phyloP scores from a whole-genome alignment of 2,113 vertebrate species.

The Kryptolebias marmoratus region DNA sequence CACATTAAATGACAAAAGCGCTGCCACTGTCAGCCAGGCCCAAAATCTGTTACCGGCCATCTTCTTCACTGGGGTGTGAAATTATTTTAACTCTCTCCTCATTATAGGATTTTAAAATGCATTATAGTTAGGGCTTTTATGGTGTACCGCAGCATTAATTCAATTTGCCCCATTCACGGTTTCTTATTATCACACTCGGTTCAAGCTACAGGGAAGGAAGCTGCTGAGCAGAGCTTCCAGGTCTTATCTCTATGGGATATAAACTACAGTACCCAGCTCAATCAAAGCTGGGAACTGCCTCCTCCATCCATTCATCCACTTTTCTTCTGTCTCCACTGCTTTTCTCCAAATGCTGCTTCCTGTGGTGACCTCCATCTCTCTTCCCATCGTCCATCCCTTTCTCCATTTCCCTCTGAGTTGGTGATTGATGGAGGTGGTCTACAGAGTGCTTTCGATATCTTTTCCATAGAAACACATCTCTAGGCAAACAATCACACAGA shows the following conservation, averaged over 20 bases:
- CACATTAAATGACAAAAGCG: constrained; percentile 70
- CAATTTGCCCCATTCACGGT: constrained; percentile 79
- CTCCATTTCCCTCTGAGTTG: constrained; percentile 64
- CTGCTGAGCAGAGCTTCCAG: constrained; percentile 67
- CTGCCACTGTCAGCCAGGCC: constrained; percentile 63
- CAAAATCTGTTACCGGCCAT: constrained; percentile 72
- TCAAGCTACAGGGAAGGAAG: constrained; percentile 71
- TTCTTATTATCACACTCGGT: constrained; percentile 72
- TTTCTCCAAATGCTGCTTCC: constrained; percentile 56
- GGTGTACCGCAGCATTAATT: constrained; percentile 78
- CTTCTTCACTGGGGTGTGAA: constrained; percentile 79
- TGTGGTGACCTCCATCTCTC: constrained; percentile 67
- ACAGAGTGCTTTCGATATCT: constrained; percentile 65
- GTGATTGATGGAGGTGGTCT: constrained; percentile 77
- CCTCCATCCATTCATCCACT: constrained; percentile 67
- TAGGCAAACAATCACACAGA: constrained; percentile 48
- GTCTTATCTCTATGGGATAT: constrained; percentile 77
- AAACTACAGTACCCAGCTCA: constrained; percentile 77
- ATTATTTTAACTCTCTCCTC: constrained; percentile 81
- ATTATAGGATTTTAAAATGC: constrained; percentile 82
- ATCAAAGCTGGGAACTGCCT: constrained; percentile 56
- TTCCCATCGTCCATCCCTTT: constrained; percentile 57
- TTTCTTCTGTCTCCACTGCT: constrained; percentile 42
- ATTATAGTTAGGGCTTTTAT: constrained; percentile 80
- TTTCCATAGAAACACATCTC: constrained; percentile 53